These are phyloP conservation scores for Heliconius charithonia DNA, from an alignment of 2,888 invertebrate genomes.

Conservation along the genomic window DNA sequence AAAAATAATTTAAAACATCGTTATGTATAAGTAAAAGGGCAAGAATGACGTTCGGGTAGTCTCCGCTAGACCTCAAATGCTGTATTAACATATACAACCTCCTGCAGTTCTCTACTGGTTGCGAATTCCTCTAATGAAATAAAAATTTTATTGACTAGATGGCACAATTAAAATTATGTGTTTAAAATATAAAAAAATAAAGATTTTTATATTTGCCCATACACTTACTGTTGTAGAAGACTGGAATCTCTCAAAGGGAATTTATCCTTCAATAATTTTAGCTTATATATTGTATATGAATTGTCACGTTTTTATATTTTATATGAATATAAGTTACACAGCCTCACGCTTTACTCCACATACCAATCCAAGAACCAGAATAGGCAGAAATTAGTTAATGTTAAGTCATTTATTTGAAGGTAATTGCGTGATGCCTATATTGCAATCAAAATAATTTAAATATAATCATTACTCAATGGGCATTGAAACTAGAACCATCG, in stretches of 20 bases:
- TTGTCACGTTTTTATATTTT: no score
- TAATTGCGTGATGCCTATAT: no score
- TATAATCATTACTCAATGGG: no score
- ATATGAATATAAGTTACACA: no score
- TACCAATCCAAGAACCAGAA: no score
- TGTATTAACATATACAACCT: neutral
- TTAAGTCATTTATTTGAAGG: no score
- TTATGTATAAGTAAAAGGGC: neutral
- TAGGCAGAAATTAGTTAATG: no score
- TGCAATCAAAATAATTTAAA: neutral
- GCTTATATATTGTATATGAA: no score
- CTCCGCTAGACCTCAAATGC: neutral
- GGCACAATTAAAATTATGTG: neutral
- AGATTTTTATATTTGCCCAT: neutral
- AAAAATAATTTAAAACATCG: conserved; percentile 18
- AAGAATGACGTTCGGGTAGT: conserved; percentile 7
- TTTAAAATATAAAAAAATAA: neutral
- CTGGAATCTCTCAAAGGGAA: no score
- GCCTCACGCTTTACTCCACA: no score
- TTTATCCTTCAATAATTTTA: no score
- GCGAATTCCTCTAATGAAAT: neutral
- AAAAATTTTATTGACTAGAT: neutral
- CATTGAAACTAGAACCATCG: neutral
- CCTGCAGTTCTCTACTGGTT: conserved; percentile 18
- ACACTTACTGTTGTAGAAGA: neutral